Evolutionary conservation across 1,140 invertebrate genomes (phyloP), one percentile per base, ranked within the genome.

Genomic region (Bradysia coprophila): DNA sequence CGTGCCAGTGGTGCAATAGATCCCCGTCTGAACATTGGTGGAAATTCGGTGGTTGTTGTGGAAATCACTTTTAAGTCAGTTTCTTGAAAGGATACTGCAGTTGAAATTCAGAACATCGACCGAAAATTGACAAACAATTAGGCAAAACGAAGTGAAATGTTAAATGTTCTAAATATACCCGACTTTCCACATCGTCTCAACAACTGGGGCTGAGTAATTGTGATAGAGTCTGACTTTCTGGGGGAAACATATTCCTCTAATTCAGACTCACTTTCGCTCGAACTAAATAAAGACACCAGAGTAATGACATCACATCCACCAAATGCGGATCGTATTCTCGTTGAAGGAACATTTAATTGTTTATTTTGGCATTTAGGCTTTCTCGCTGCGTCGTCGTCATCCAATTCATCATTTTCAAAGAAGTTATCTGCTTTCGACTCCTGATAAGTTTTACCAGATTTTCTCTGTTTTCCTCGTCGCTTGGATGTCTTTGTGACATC

Each of bases 21-120:
- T 13, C 56, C 58, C 0, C 58, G 50, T 1, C 58, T 47, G 21
- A 59, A 49, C 51, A 59, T 59, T 42, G 57, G 53, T 18, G 56
- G 53, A 40, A 56, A 59, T 50, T 61, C 57, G 48, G 54, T 59
- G 40, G 52, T n/a, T n/a, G n/a, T n/a, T n/a, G n/a, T n/a, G n/a
- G n/a, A n/a, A n/a, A n/a, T n/a, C n/a, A n/a, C n/a, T n/a, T n/a
- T n/a, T n/a, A n/a, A n/a, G n/a, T n/a, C n/a, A n/a, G n/a, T n/a
- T n/a, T 61, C 58, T 53, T 61, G 58, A 52, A 61, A 61, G 42
- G 58, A 61, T 43, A 61, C 58, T 61, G n/a, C n/a, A n/a, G n/a
- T n/a, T n/a, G n/a, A n/a, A n/a, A n/a, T n/a, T n/a, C n/a, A n/a
- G 6, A 19, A 9, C 33, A 38, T 18, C n/a, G 36, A 19, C 18